phyloP scores from a whole-genome alignment of 2,113 vertebrate species.

The Tragelaphus imberbis region DNA sequence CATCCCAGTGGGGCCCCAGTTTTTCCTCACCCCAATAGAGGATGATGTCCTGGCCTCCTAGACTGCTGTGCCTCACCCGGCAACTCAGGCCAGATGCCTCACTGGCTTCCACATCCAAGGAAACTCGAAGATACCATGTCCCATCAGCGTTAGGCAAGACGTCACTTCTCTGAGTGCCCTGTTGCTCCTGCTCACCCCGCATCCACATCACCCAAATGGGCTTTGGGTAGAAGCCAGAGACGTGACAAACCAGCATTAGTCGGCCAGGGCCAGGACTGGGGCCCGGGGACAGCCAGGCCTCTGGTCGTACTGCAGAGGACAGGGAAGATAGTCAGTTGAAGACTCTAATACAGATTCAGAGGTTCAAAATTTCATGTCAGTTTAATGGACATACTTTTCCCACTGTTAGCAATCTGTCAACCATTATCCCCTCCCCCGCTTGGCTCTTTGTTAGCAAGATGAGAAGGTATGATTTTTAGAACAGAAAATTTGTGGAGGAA shows the following conservation, averaged over 20 bases:
- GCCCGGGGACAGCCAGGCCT: background rate
- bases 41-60: background rate
- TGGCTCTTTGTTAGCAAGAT: background rate
- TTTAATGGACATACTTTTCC: background rate
- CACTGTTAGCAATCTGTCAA: background rate
- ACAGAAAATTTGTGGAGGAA: background rate
- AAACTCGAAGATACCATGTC: background rate
- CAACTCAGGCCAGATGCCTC: background rate
- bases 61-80: slow-evolving; percentile 4
- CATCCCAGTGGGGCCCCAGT: background rate
- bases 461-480: background rate
- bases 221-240: slow-evolving; percentile 29
- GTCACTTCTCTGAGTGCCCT: background rate
- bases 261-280: accelerated
- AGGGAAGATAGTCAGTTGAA: background rate
- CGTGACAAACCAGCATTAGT: background rate
- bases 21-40: background rate
- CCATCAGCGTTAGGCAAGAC: background rate
- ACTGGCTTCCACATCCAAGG: background rate
- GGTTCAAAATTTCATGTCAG: background rate
- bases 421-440: background rate
- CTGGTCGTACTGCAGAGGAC: background rate
- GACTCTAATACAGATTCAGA: background rate
- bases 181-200: background rate
- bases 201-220: background rate